Evolutionary conservation across 1,140 invertebrate genomes (phyloP).

Genomic region (Drosophila neocordata): DNA sequence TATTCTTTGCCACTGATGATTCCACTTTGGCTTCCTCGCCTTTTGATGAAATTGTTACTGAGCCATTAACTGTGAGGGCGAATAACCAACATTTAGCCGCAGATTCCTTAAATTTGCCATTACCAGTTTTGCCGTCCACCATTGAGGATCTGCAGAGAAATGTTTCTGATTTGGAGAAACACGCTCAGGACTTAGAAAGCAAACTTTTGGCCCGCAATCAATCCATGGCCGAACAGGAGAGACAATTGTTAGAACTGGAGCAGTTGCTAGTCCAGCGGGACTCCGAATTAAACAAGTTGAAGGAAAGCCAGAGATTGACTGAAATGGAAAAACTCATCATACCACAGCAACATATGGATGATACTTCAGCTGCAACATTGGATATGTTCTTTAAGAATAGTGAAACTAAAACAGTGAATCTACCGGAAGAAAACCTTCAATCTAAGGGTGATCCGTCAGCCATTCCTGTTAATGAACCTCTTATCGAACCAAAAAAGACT

Average conservation of each 20-base stretch:
- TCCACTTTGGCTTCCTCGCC: conserved; percentile 52
- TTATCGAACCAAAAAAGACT: conserved; percentile 84
- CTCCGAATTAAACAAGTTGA: conserved; percentile 36
- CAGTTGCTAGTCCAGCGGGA: conserved; percentile 19
- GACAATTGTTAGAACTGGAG: conserved; percentile 43
- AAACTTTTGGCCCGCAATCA: conserved; percentile 58
- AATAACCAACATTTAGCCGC: conserved; percentile 3
- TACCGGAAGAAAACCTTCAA: neutral
- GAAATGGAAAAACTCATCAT: conserved; percentile 50
- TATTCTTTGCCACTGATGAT: conserved; percentile 65
- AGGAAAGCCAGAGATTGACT: conserved; percentile 49
- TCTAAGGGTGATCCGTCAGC: neutral
- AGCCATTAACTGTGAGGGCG: conserved; percentile 29
- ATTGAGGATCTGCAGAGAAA: conserved; percentile 79
- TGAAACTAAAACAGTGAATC: neutral
- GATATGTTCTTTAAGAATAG: conserved; percentile 73
- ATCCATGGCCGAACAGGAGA: conserved; percentile 42
- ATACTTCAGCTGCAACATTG: conserved; percentile 37
- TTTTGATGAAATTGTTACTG: conserved; percentile 72
- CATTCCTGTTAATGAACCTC: conserved; percentile 82
- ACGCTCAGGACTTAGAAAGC: conserved; percentile 69
- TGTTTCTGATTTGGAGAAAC: conserved; percentile 79
- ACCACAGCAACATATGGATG: neutral
- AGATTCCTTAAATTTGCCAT: conserved; percentile 6
- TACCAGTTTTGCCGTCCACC: conserved; percentile 52